Evolutionary conservation across 1,140 invertebrate species (phyloP).

Genomic region (Neodiprion fabricii): DNA sequence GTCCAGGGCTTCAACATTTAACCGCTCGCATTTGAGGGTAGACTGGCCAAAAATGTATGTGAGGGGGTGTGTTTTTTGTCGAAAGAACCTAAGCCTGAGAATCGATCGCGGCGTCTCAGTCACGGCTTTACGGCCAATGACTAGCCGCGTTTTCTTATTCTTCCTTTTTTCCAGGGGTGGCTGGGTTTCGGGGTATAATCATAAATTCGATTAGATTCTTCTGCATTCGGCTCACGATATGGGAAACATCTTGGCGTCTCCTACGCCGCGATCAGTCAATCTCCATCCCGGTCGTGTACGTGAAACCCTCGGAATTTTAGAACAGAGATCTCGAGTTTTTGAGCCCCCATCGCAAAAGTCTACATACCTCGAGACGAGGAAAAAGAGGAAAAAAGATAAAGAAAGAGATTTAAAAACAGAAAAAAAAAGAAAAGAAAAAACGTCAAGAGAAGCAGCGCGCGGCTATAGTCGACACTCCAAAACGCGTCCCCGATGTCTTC

Average conservation of each 20-base stretch:
- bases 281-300: neutral
- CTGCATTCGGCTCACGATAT: constrained; percentile 4
- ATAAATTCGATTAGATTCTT: constrained; percentile 4
- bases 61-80: too few relatives aligned
- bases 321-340: neutral
- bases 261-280: neutral
- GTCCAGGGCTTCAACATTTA: too few relatives aligned
- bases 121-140: constrained; percentile 5
- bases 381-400: too few relatives aligned
- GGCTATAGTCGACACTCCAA: neutral
- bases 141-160: neutral
- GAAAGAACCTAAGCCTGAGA: neutral
- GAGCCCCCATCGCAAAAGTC: too few relatives aligned
- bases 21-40: too few relatives aligned
- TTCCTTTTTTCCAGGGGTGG: neutral
- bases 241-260: neutral
- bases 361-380: too few relatives aligned
- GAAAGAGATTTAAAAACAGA: too few relatives aligned
- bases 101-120: neutral
- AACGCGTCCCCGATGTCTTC: neutral
- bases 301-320: neutral
- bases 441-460: neutral
- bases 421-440: too few relatives aligned
- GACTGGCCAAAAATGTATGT: too few relatives aligned
- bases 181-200: neutral